Conservation (phyloP, 1,140 invertebrate species). For the Olivierus martensii region DNA sequence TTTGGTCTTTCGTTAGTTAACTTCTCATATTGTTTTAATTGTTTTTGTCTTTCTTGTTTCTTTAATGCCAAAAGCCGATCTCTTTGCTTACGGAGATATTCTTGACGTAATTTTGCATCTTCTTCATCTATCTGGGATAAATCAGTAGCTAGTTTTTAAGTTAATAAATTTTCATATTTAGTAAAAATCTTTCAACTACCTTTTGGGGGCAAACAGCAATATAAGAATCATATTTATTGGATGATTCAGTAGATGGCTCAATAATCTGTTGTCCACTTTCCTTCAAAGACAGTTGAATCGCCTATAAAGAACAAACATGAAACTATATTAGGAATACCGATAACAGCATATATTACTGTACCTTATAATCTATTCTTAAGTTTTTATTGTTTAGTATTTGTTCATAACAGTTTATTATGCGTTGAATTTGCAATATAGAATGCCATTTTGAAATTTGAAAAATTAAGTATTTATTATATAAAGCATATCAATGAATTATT, state of each 20-base stretch:
- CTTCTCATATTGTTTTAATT: conserved; percentile 41
- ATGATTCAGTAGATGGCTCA: background rate
- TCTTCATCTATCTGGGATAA: conserved; percentile 31
- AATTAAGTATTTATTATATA: no score
- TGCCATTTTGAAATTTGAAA: no score
- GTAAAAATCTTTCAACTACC: conserved; percentile 7
- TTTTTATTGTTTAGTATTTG: no score
- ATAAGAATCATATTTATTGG: background rate
- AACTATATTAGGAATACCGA: no score
- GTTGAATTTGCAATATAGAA: no score
- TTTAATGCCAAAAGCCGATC: conserved; percentile 81
- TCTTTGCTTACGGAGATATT: conserved; percentile 69
- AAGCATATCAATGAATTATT: no score
- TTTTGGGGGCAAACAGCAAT: background rate
- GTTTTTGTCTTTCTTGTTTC: conserved; percentile 63
- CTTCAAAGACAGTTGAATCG: conserved; percentile 1
- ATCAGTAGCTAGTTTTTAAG: background rate
- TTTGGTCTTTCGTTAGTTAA: conserved; percentile 39
- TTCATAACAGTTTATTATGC: no score
- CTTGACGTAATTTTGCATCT: conserved; percentile 59
- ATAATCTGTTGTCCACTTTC: background rate
- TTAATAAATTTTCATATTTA: no score
- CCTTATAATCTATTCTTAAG: no score
- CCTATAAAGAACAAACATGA: no score
- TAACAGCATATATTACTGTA: no score